Conservation (phyloP, 2,797 vertebrate genomes). For the Catamblyrhynchus diadema region DNA sequence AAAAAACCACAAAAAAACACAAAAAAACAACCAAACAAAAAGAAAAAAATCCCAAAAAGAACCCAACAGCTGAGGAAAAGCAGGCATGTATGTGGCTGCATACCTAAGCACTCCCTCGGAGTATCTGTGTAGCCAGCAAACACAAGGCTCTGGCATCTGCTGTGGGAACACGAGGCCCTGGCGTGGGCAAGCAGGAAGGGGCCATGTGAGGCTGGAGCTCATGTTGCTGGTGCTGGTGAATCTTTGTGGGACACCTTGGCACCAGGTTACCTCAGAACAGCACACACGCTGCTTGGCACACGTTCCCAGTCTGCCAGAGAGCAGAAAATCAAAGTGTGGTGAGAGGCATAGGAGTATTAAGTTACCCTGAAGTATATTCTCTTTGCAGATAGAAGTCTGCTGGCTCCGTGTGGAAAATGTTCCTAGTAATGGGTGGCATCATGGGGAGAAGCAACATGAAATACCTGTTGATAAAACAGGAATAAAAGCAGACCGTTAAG, state of each 20-base stretch:
- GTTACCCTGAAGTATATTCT: neutral
- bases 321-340: neutral
- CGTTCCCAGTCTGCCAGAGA: neutral
- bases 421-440: neutral
- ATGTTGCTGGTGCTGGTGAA: neutral
- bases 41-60: neutral
- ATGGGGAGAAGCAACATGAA: neutral
- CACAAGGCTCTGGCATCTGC: neutral
- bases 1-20: neutral
- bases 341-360: neutral
- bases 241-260: neutral
- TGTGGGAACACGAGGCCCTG: neutral
- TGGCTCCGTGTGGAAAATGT: neutral
- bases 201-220: slow-evolving; percentile 7
- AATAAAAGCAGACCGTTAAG: neutral
- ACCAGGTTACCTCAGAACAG: slow-evolving; percentile 14
- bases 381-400: neutral
- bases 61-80: neutral
- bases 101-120: neutral
- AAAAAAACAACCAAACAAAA: too few relatives aligned
- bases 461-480: neutral
- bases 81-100: neutral
- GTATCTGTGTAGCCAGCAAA: neutral
- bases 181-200: neutral
- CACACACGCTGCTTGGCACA: neutral